These are phyloP conservation scores for Xanthia togata DNA, from an alignment of 2,888 invertebrate species.

Conservation along the genomic window DNA sequence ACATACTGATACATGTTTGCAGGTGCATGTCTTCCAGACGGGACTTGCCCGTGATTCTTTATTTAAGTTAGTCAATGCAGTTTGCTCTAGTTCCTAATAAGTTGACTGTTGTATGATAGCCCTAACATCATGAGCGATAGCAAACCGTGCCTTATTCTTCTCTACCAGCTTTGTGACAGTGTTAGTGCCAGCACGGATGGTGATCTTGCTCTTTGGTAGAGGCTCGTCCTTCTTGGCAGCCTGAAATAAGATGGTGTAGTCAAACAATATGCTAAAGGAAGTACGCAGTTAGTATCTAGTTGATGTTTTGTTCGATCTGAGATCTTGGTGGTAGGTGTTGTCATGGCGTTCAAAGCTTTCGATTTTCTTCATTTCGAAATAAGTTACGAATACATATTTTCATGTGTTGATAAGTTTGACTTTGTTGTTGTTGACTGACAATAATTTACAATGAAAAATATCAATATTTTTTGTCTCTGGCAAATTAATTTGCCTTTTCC, in stretches of 20 bases:
- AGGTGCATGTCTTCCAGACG: constrained; percentile 98
- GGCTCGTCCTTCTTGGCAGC: constrained; percentile 97
- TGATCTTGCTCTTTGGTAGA: constrained; percentile 97
- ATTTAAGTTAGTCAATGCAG: background rate
- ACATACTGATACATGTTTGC: constrained; percentile 70
- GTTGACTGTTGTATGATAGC: constrained; percentile 93
- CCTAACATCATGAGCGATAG: constrained; percentile 99
- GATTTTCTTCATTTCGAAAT: constrained; percentile 83
- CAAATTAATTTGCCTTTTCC: background rate
- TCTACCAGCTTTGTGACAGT: constrained; percentile 98
- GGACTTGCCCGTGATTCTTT: constrained; percentile 96
- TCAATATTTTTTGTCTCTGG: background rate
- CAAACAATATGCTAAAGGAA: constrained; percentile 22
- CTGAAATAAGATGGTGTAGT: constrained; percentile 67
- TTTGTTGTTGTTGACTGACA: too few relatives aligned
- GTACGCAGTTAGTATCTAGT: rapidly evolving
- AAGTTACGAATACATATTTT: background rate
- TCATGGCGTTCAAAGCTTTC: constrained; percentile 83
- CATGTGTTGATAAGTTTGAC: too few relatives aligned
- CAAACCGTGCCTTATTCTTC: constrained; percentile 99
- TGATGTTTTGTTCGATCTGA: constrained; percentile 79
- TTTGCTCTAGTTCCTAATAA: background rate
- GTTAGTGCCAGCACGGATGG: constrained; percentile 96
- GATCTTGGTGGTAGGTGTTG: constrained; percentile 89
- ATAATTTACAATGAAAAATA: background rate